These are phyloP conservation scores for Cotesia congregata DNA, from an alignment of 2,888 invertebrate species.

Conservation along the genomic window DNA sequence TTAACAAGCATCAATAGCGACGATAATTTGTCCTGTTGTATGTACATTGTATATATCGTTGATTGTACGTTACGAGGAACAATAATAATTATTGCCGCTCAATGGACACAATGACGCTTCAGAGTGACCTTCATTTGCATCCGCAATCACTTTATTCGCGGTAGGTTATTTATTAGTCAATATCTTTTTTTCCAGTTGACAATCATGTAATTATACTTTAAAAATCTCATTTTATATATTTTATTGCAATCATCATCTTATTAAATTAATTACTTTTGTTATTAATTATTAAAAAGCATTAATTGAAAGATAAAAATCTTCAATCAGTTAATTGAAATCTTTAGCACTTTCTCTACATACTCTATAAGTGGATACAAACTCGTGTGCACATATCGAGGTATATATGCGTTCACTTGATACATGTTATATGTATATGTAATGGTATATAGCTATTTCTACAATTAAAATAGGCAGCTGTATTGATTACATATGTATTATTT, in stretches of 20 bases:
- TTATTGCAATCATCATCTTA: too few relatives aligned
- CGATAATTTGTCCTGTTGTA: slow-evolving; percentile 42
- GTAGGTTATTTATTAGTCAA: neutral
- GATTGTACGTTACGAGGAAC: neutral
- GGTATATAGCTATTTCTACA: neutral
- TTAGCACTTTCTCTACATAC: too few relatives aligned
- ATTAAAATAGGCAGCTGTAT: neutral
- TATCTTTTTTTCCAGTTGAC: neutral
- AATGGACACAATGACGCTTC: slow-evolving; percentile 21
- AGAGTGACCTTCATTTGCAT: slow-evolving; percentile 21
- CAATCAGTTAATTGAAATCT: too few relatives aligned
- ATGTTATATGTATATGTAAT: neutral
- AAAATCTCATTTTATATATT: too few relatives aligned
- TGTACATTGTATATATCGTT: neutral
- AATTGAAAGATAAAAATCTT: too few relatives aligned
- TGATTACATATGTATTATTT: slow-evolving; percentile 39
- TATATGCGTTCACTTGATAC: neutral
- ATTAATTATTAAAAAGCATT: too few relatives aligned
- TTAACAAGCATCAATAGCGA: slow-evolving; percentile 45
- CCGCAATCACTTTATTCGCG: neutral
- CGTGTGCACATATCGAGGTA: too few relatives aligned
- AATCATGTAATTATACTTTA: neutral
- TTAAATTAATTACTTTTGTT: too few relatives aligned
- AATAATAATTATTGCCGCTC: slow-evolving; percentile 24
- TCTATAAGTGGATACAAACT: too few relatives aligned